Evolutionary conservation across 1,140 invertebrate species (phyloP).

Genomic region (Drosophila rufa): DNA sequence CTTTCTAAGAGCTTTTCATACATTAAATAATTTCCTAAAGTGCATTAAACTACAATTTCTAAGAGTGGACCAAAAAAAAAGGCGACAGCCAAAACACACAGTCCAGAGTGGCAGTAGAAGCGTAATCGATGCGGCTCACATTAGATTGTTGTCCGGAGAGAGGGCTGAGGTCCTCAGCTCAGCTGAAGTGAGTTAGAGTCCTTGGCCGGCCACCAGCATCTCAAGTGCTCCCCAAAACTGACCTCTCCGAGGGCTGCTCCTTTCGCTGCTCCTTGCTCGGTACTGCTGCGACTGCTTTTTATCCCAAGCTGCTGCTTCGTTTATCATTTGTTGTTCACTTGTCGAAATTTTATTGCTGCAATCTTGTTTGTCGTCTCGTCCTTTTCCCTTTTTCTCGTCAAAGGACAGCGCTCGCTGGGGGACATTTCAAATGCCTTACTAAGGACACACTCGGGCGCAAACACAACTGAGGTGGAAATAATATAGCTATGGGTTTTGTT

Average conservation of each 20-base stretch:
- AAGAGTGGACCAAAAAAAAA: background rate
- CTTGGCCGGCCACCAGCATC: conserved; percentile 53
- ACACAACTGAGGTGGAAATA: conserved; percentile 4
- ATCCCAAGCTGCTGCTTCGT: conserved; percentile 77
- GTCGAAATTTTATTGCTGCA: conserved; percentile 84
- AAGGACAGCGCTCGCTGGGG: conserved; percentile 62
- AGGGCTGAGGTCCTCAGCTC: conserved; percentile 11
- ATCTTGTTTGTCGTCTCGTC: conserved; percentile 74
- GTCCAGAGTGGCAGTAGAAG: conserved; percentile 33
- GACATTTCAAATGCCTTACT: conserved; percentile 59
- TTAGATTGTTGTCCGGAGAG: conserved; percentile 49
- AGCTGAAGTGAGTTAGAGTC: conserved; percentile 32
- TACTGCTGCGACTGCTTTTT: conserved; percentile 46
- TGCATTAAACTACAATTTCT: conserved; percentile 3
- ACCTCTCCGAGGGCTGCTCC: conserved; percentile 42
- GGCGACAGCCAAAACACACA: conserved; percentile 29
- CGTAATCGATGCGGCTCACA: conserved; percentile 77
- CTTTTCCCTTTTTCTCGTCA: conserved; percentile 48
- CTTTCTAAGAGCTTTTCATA: background rate
- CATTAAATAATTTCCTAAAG: background rate
- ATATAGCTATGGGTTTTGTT: background rate
- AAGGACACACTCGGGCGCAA: conserved; percentile 7
- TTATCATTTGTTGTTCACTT: conserved; percentile 83
- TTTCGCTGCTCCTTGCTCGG: conserved; percentile 27
- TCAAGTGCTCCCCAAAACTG: conserved; percentile 56